Percentiles rank a stretch among this genome's conserved stretches.
Evolutionary conservation across 2,888 invertebrate genomes (phyloP).

Genomic region (Lycia hirtaria): DNA sequence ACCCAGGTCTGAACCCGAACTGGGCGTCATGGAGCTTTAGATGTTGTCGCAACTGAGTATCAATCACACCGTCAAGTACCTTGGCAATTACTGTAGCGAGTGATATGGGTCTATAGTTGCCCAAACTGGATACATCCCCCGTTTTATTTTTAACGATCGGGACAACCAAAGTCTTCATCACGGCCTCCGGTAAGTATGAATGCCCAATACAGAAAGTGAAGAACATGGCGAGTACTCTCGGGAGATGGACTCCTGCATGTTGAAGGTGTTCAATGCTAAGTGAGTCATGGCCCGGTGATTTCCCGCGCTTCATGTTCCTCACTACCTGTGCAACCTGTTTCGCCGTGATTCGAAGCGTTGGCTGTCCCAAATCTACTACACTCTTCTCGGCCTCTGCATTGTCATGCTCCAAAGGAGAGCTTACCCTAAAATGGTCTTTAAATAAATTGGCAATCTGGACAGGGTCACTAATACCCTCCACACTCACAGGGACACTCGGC

Average conservation of each 20-base stretch:
- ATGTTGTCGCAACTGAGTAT: not conserved
- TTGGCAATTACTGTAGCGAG: not conserved
- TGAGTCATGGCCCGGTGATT: not conserved
- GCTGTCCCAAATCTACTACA: not conserved
- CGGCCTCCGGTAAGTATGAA: not conserved
- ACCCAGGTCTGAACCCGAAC: not conserved
- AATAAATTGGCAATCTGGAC: not conserved
- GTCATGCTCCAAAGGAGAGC: not conserved
- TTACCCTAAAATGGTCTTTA: not conserved
- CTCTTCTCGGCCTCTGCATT: not conserved
- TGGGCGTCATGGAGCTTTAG: not conserved
- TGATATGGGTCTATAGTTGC: not conserved
- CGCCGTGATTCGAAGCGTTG: not conserved
- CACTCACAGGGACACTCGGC: not conserved
- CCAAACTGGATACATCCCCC: not conserved
- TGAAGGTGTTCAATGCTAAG: not conserved
- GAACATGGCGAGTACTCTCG: no score
- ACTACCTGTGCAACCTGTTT: not conserved
- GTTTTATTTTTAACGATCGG: conserved; percentile 1
- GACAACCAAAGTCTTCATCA: not conserved
- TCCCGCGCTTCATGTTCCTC: not conserved
- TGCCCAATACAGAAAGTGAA: not conserved
- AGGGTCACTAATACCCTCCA: not conserved
- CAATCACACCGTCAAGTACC: conserved; percentile 4
- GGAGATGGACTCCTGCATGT: no score